These are phyloP conservation scores for Pseudochirops cupreus DNA, from an alignment of 2,797 vertebrate genomes.

Conservation along the genomic window DNA sequence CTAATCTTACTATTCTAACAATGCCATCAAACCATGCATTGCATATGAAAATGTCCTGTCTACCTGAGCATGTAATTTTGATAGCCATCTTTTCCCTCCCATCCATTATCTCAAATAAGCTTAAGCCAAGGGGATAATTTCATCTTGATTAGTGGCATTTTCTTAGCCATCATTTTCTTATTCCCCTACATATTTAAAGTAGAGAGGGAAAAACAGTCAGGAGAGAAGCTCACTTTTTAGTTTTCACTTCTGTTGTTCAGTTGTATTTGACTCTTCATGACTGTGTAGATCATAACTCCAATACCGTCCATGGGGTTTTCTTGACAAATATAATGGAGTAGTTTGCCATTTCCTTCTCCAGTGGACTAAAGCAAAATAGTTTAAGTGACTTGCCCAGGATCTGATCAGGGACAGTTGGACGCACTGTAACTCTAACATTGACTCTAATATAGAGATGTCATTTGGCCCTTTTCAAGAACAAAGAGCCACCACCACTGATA, in stretches of 20 bases:
- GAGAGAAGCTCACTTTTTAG: constrained; percentile 22
- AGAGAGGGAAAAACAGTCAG: not conserved
- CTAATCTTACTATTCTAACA: not conserved
- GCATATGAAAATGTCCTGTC: not conserved
- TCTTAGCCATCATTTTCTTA: not conserved
- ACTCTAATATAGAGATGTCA: too few relatives aligned
- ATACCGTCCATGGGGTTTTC: too few relatives aligned
- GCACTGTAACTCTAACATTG: too few relatives aligned
- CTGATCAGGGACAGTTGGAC: too few relatives aligned
- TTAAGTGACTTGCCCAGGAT: too few relatives aligned
- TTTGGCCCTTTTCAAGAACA: too few relatives aligned
- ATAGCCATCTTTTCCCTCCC: not conserved
- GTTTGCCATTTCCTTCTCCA: too few relatives aligned
- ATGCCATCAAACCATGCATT: not conserved
- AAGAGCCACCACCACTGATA: too few relatives aligned
- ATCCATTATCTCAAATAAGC: not conserved
- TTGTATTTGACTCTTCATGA: not conserved
- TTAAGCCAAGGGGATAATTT: constrained; percentile 30
- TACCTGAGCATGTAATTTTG: not conserved
- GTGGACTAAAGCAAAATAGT: too few relatives aligned
- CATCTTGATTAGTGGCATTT: not conserved
- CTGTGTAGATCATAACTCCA: not conserved
- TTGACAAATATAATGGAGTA: too few relatives aligned
- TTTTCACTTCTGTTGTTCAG: too few relatives aligned
- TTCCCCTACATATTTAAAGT: not conserved